Evolutionary conservation across 2,113 vertebrate genomes (phyloP).

Genomic region (Catharus bicknelli): DNA sequence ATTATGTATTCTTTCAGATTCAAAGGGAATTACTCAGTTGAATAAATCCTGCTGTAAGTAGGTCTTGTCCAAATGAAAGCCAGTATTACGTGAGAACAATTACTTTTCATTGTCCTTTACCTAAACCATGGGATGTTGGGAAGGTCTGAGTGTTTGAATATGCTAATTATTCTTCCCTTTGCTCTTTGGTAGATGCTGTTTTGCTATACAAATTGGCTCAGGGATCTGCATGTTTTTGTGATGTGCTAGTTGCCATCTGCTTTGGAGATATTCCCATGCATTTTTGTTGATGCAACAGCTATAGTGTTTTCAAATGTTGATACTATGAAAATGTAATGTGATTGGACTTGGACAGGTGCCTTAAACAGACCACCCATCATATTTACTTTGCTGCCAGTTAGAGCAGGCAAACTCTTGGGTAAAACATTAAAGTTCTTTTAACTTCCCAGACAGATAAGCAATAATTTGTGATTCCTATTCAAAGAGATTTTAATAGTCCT

Average conservation of each 20-base stretch:
- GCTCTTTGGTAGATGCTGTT: slow-evolving; percentile 46
- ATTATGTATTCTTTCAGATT: slow-evolving; percentile 9
- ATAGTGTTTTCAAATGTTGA: slow-evolving; percentile 66
- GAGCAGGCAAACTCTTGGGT: slow-evolving; percentile 47
- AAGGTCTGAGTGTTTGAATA: slow-evolving; percentile 14
- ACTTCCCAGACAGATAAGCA: slow-evolving; percentile 37
- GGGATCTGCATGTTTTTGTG: slow-evolving; percentile 48
- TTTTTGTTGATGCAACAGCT: slow-evolving; percentile 61
- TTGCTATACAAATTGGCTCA: slow-evolving; percentile 44
- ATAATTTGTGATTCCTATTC: slow-evolving; percentile 42
- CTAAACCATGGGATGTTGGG: neutral
- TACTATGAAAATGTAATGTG: slow-evolving; percentile 56
- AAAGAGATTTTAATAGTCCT: neutral
- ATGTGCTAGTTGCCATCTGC: slow-evolving; percentile 66
- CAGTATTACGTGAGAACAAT: neutral
- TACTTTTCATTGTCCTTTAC: neutral
- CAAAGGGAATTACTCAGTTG: slow-evolving; percentile 6
- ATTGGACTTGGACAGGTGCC: slow-evolving; percentile 66
- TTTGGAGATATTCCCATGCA: slow-evolving; percentile 60
- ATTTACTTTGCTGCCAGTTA: slow-evolving; percentile 72
- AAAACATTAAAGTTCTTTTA: slow-evolving; percentile 44
- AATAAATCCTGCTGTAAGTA: slow-evolving; percentile 9
- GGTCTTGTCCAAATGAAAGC: neutral
- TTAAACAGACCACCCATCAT: slow-evolving; percentile 68
- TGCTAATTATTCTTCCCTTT: slow-evolving; percentile 34